A percentile compares a stretch with the other conserved stretches of the same genome.
phyloP scores from a whole-genome alignment of 2,113 vertebrate species.

The Pseudopodoces humilis region DNA sequence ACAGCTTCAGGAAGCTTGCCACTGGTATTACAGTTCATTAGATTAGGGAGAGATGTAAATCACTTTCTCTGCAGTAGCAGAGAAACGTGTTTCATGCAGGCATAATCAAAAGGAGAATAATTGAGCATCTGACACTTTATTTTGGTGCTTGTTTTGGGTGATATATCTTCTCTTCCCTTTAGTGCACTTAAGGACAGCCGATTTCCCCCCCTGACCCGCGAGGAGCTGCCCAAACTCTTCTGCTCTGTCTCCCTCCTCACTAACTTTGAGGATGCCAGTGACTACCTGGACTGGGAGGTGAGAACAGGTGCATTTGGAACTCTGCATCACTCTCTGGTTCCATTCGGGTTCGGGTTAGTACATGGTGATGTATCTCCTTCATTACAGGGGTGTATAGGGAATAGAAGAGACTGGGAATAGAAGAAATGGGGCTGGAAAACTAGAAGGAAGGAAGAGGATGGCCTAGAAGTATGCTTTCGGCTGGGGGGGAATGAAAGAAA shows the following conservation, averaged over 20 bases:
- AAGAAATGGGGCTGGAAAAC: not conserved
- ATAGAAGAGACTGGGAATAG: not conserved
- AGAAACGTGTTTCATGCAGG: not conserved
- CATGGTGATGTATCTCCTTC: conserved; percentile 75
- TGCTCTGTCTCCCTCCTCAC: conserved; percentile 88
- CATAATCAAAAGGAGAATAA: not conserved
- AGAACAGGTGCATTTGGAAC: conserved; percentile 81
- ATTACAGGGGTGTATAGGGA: conserved; percentile 48
- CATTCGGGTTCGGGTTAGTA: conserved; percentile 82
- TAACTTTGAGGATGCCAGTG: conserved; percentile 87
- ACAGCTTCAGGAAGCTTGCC: not conserved
- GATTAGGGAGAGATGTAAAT: not conserved
- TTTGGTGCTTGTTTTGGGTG: not conserved
- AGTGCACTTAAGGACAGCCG: conserved; percentile 90
- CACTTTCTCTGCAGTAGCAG: not conserved
- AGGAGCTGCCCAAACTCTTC: conserved; percentile 88
- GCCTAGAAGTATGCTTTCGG: not conserved
- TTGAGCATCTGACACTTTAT: not conserved
- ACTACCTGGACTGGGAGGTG: conserved; percentile 89
- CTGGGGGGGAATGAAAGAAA: not conserved
- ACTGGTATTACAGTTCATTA: not conserved
- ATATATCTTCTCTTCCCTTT: conserved; percentile 27
- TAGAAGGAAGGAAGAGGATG: not conserved
- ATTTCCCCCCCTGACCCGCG: conserved; percentile 84
- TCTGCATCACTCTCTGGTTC: conserved; percentile 76